Evolutionary conservation across 2,888 invertebrate species (phyloP).

Genomic region (Amitus sp.): DNA sequence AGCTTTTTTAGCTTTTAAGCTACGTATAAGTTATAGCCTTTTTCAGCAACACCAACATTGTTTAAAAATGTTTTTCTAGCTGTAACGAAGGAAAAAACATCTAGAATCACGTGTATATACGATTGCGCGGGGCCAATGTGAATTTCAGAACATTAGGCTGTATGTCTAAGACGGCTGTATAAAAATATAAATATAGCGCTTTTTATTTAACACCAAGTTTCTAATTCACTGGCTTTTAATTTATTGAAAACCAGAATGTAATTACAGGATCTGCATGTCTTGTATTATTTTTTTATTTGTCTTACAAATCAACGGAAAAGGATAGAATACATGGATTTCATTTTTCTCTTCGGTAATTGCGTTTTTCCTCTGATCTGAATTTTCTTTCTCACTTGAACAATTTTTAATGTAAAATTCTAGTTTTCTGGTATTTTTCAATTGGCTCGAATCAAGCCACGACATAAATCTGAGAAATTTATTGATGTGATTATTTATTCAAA

Average conservation of each 20-base stretch:
- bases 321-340: too few species aligned
- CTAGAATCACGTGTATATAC: conserved; percentile 17
- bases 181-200: background rate
- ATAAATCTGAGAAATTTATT: too few species aligned
- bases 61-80: conserved; percentile 23
- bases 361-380: too few species aligned
- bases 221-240: background rate
- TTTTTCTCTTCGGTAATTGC: too few species aligned
- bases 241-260: too few species aligned
- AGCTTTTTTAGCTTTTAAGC: conserved; percentile 9
- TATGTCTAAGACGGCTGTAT: background rate
- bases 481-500: too few species aligned
- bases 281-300: background rate
- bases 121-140: conserved; percentile 18
- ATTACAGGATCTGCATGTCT: too few species aligned
- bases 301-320: too few species aligned
- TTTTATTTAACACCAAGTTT: background rate
- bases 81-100: conserved; percentile 10
- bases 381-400: too few species aligned
- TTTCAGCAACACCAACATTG: conserved; percentile 15
- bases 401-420: too few species aligned
- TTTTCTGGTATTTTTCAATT: too few species aligned
- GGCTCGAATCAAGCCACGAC: too few species aligned
- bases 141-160: conserved; percentile 18
- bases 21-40: conserved; percentile 12